Evolutionary conservation across 2,888 invertebrate genomes (phyloP).

Genomic region (Meandrusa payeni): DNA sequence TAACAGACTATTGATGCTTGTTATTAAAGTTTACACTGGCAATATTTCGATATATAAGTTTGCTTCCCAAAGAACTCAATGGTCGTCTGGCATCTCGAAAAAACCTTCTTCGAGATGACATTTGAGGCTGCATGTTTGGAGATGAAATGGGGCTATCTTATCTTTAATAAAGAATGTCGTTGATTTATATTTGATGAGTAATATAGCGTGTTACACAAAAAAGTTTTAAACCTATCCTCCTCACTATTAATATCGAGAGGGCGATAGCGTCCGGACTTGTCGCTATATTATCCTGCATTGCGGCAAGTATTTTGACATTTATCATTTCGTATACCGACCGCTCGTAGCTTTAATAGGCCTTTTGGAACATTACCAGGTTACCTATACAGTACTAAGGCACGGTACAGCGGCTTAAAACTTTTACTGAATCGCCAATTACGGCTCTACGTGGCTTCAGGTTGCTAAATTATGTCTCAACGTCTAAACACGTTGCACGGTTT

Average conservation of each 20-base stretch:
- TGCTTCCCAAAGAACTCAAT: no score
- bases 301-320: slow-evolving; percentile 69
- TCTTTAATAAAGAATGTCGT: no score
- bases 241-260: slow-evolving; percentile 23
- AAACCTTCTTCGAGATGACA: no score
- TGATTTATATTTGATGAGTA: no score
- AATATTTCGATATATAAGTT: no score
- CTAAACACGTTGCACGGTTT: slow-evolving; percentile 30
- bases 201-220: no score
- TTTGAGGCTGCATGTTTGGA: no score
- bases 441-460: slow-evolving; percentile 5
- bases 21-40: no score
- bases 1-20: no score
- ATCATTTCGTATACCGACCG: slow-evolving; percentile 55
- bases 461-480: slow-evolving; percentile 17
- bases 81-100: no score
- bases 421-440: slow-evolving; percentile 14
- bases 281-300: slow-evolving; percentile 64
- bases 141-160: no score
- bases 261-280: slow-evolving; percentile 33
- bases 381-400: slow-evolving; percentile 30
- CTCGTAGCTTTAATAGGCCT: slow-evolving; percentile 58
- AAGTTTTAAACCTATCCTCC: neutral
- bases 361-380: slow-evolving; percentile 73
- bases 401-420: slow-evolving; percentile 26